Conservation (phyloP, 2,113 vertebrate species). For the Callaeas wilsoni region DNA sequence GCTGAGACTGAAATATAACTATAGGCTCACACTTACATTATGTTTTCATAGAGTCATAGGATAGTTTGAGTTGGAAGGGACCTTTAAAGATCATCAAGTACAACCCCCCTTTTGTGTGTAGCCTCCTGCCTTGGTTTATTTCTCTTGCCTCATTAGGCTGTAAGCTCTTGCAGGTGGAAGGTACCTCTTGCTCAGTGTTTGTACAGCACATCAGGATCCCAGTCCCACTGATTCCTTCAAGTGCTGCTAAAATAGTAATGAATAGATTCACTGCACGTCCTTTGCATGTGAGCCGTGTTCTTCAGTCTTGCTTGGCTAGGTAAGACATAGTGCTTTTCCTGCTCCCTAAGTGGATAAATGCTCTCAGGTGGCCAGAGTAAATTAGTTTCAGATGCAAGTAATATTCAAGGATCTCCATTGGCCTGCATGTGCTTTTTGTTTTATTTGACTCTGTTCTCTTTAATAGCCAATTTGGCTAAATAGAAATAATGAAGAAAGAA, state of each 20-base stretch:
- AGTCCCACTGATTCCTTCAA: background rate
- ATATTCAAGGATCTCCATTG: background rate
- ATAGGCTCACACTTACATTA: accelerated
- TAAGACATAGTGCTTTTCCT: background rate
- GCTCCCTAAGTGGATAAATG: background rate
- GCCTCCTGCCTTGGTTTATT: background rate
- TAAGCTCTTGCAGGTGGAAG: background rate
- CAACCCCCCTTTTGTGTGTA: background rate
- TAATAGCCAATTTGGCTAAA: background rate
- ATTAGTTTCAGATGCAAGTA: background rate
- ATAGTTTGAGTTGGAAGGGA: background rate
- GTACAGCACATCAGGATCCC: background rate
- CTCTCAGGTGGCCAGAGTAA: background rate
- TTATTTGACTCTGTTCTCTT: background rate
- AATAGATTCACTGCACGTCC: background rate
- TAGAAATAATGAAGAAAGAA: background rate
- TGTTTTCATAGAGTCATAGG: background rate
- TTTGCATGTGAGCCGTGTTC: background rate
- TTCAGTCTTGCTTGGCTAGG: background rate
- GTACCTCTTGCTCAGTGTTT: background rate
- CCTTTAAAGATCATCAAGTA: background rate
- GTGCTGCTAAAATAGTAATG: background rate
- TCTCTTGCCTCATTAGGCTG: background rate
- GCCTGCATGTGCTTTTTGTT: background rate
- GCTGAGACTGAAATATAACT: background rate